Evolutionary conservation across 2,888 invertebrate species (phyloP), one percentile per base, ranked within the genome.

Genomic region (Vesta saturnalis): DNA sequence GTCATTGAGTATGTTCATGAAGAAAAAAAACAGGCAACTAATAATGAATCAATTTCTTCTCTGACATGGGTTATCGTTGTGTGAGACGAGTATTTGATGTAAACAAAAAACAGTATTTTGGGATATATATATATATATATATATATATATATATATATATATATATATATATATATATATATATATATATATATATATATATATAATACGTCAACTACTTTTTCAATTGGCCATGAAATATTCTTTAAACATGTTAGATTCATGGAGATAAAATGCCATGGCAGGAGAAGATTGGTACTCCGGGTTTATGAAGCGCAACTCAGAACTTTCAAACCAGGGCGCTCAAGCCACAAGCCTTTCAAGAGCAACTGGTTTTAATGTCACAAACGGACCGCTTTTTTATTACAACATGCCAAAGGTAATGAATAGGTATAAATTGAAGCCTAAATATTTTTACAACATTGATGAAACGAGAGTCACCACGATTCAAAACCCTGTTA

Each of bases 401-500:
- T 55, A 18, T 39, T 21, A 63, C 15, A 63, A 63, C 46, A 5
- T 63, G 39, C 10, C 8, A 21, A 43, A 55, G 14, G 76, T 77
- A 59, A 60, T 72, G 71, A 74, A n/a, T n/a, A n/a, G n/a, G n/a
- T n/a, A 71, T 12, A 74, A 75, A 39, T 76, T 75, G 75, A 62
- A 68, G 70, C 67, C 76, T 21, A 71, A 74, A 39, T 75, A 82
- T 71, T 82, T 84, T 49, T 84, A 74, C 63, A 83, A 84, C 71
- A 69, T 80, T 18, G 82, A n/a, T n/a, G n/a, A n/a, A n/a, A n/a
- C n/a, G n/a, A n/a, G n/a, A n/a, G n/a, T n/a, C n/a, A n/a, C n/a
- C 4, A 83, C 82, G 1, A 83, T 84, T 1, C 81, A 83, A 66
- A 80, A 77, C 66, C 82, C 82, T 1, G 54, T 65, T 43, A 73